Evolutionary conservation across 2,113 vertebrate genomes (phyloP).

Genomic region (Ailurus styani): DNA sequence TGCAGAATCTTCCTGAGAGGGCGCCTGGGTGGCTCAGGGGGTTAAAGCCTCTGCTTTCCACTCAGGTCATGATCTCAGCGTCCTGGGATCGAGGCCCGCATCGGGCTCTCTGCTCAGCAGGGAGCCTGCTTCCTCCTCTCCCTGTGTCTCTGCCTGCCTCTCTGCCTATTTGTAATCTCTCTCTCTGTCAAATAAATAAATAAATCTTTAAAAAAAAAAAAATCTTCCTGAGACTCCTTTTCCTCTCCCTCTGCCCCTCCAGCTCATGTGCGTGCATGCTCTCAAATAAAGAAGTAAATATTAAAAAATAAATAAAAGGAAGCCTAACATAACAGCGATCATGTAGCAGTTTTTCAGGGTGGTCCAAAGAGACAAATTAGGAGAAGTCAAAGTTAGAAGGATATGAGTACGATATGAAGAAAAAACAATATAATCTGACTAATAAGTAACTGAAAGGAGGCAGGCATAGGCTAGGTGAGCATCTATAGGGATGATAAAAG

Average conservation of each 20-base stretch:
- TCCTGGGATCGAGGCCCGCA: too few relatives aligned
- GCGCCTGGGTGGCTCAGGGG: too few relatives aligned
- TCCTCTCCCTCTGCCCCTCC: neutral
- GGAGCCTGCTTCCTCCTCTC: too few relatives aligned
- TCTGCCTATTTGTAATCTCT: too few relatives aligned
- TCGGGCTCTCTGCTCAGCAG: too few relatives aligned
- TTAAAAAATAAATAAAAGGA: neutral
- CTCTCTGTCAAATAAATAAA: too few relatives aligned
- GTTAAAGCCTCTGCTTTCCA: too few relatives aligned
- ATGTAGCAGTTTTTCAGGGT: neutral
- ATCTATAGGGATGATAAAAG: neutral
- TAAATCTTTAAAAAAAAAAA: too few relatives aligned
- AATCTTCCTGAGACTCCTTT: neutral
- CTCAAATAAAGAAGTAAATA: neutral
- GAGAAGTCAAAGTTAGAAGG: neutral
- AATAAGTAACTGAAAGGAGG: neutral
- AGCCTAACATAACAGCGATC: neutral
- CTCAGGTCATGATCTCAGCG: too few relatives aligned
- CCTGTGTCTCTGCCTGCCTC: too few relatives aligned
- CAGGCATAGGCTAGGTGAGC: neutral
- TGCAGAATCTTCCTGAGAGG: neutral
- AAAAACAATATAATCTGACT: neutral
- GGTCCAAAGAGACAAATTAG: neutral
- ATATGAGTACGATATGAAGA: neutral
- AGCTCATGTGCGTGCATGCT: neutral